Base-by-base conservation (phyloP, 1,140 invertebrate species). In the Drosophila serrata region DNA sequence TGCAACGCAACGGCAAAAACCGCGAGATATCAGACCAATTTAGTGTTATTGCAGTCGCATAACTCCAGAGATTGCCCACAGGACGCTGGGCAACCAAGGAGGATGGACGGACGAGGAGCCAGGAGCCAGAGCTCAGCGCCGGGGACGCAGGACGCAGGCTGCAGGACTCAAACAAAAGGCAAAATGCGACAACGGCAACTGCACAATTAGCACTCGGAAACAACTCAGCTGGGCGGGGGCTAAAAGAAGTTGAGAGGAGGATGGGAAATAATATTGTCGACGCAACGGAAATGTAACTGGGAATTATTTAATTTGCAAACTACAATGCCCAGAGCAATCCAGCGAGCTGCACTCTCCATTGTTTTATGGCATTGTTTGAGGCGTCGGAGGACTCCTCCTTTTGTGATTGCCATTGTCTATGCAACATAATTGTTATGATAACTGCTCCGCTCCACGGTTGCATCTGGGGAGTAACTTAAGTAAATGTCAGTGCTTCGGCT, bases 241-340 rank as follows among this genome's bases (percentile, higher is more conserved):
- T n/a, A 46, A 56, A 82, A 64, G 76, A 81, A 73, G 69, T 73
- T 59, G 75, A 69, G n/a, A n/a, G n/a, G n/a, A n/a, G n/a, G n/a
- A n/a, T n/a, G 84, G 70, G 72, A 88, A 87, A 88, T 90, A 88
- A 84, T 88, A 88, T 88, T 88, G 82, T 75, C 82, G 84, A 86
- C 82, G 81, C 85, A 79, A 90, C 85, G 84, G 84, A 88, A 88
- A 88, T 88, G 84, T 88, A 81, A 88, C 84, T 88, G 84, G 84
- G 84, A 88, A 88, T 88, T 88, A 88, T 88, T 88, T 88, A 88
- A 88, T 88, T 88, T 88, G 84, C 84, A 84, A 88, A 81, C 84
- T 88, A 88, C 80, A 84, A 90, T 84, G 79, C 75, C 65, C 58
- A 67, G 65, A 40, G 75, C 58, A 78, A 60, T 63, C 59, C 59